These are phyloP conservation scores for Tachuris rubrigastra DNA, from an alignment of 2,113 vertebrate species.

Conservation along the genomic window DNA sequence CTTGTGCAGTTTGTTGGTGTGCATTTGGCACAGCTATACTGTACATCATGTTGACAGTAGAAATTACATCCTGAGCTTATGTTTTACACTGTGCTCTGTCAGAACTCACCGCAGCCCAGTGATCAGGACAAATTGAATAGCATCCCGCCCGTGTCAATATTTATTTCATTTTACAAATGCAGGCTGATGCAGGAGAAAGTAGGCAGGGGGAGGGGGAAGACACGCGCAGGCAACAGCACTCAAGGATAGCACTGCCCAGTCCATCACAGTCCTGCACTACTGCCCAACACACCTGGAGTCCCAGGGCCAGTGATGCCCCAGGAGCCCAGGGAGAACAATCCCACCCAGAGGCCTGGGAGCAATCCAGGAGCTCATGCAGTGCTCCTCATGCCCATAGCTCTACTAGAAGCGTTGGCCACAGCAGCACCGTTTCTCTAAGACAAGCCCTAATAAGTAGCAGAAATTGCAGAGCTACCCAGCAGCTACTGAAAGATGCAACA, in stretches of 20 bases:
- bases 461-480: not conserved
- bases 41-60: conserved; percentile 86
- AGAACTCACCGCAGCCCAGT: conserved; percentile 81
- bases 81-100: conserved; percentile 82
- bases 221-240: not conserved
- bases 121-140: conserved; percentile 87
- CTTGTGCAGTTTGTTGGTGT: conserved; percentile 22
- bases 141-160: conserved; percentile 82
- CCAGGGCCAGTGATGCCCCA: not conserved
- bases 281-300: accelerated
- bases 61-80: conserved; percentile 82
- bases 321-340: not conserved
- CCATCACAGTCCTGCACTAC: not conserved
- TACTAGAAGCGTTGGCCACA: not conserved
- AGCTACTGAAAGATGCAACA: not conserved
- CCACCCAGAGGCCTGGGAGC: not conserved
- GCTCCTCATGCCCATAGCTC: not conserved
- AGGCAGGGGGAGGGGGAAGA: not conserved
- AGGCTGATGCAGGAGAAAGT: conserved; percentile 48
- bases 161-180: conserved; percentile 80
- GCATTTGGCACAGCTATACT: conserved; percentile 64
- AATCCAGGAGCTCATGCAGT: not conserved
- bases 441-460: not conserved
- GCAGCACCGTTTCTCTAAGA: not conserved
- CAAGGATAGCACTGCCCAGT: not conserved